phyloP scores from a whole-genome alignment of 2,888 invertebrate species.

The Watsonalla binaria region DNA sequence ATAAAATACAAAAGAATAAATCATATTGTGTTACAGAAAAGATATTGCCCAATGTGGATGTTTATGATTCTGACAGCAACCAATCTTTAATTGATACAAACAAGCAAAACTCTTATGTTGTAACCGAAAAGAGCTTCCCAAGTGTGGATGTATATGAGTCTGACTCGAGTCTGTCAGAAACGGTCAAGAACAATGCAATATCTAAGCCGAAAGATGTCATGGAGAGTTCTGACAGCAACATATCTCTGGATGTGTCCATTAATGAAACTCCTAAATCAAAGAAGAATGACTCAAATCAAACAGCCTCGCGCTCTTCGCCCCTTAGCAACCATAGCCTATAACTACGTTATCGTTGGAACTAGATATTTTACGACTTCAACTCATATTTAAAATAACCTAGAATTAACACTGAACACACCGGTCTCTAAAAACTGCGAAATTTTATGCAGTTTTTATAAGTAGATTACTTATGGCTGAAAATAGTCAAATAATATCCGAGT shows the following conservation, averaged over 20 bases:
- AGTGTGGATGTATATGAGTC: constrained; percentile 77
- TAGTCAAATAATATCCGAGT: not conserved
- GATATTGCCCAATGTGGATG: constrained; percentile 65
- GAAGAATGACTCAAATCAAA: constrained; percentile 20
- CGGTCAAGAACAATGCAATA: constrained; percentile 23
- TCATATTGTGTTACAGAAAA: constrained; percentile 55
- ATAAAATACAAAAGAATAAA: constrained; percentile 59
- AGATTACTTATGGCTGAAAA: no score
- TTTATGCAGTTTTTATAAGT: no score
- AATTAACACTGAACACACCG: no score
- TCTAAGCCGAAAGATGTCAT: constrained; percentile 20
- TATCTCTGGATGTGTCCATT: constrained; percentile 15
- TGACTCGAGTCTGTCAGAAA: constrained; percentile 67
- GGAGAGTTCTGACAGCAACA: constrained; percentile 33
- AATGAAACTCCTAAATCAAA: constrained; percentile 17
- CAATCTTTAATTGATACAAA: constrained; percentile 47
- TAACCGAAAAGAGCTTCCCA: constrained; percentile 58
- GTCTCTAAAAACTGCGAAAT: no score
- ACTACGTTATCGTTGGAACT: no score
- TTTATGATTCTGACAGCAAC: constrained; percentile 80
- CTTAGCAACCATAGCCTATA: no score
- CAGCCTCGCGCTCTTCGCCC: no score
- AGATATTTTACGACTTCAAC: no score
- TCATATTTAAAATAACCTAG: no score
- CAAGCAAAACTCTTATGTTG: constrained; percentile 48